Percentiles rank a stretch among this genome's conserved stretches.
Evolutionary conservation across 1,140 invertebrate species (phyloP).

Genomic region (Tetragnatha versicolor): DNA sequence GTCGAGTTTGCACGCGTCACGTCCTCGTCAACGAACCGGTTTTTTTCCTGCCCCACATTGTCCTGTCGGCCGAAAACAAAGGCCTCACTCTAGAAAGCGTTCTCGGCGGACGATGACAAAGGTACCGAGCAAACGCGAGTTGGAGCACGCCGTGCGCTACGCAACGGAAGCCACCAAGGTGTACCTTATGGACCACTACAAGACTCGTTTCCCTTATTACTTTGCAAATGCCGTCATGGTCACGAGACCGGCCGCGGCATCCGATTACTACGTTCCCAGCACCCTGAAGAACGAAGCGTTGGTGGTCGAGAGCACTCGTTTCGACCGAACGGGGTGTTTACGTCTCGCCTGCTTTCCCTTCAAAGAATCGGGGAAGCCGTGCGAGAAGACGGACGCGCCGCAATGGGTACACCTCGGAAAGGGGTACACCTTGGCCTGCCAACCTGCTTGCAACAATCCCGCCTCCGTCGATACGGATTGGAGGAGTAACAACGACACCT

Average conservation of each 20-base stretch:
- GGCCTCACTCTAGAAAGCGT: background rate
- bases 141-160: background rate
- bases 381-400: background rate
- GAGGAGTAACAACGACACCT: background rate
- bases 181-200: background rate
- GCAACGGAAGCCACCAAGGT: background rate
- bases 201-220: background rate
- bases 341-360: background rate
- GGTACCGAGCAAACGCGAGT: background rate
- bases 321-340: background rate
- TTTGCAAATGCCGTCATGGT: background rate
- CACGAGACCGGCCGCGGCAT: background rate
- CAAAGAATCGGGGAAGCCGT: background rate
- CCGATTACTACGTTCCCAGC: background rate
- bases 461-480: background rate
- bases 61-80: background rate
- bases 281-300: background rate
- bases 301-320: background rate
- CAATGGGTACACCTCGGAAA: background rate
- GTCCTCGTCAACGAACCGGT: background rate
- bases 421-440: background rate
- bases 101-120: background rate
- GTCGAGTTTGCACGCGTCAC: background rate
- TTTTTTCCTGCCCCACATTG: background rate
- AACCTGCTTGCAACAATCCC: background rate